phyloP scores from a whole-genome alignment of 2,113 vertebrate species.

The Columba janthina region DNA sequence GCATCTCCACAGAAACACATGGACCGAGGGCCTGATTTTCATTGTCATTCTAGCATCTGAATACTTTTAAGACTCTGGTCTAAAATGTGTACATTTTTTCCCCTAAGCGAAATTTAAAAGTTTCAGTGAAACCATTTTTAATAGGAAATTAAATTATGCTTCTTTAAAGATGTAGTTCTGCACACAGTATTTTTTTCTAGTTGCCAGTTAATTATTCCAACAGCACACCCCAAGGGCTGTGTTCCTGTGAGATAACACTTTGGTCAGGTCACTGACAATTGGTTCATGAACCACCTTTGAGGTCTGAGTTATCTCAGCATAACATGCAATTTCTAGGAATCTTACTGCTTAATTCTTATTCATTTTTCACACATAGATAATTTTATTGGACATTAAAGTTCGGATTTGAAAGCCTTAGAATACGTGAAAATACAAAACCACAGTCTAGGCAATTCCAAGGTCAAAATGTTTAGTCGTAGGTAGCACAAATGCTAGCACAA shows the following conservation, averaged over 20 bases:
- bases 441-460: neutral
- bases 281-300: neutral
- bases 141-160: neutral
- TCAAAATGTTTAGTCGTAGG: neutral
- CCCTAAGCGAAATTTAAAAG: neutral
- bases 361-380: neutral
- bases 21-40: neutral
- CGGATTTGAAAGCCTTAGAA: neutral
- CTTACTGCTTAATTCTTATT: neutral
- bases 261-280: neutral
- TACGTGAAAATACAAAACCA: neutral
- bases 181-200: neutral
- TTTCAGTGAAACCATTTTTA: neutral
- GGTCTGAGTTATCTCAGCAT: neutral
- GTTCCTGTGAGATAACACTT: neutral
- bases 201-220: neutral
- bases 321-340: neutral
- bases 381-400: neutral
- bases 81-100: neutral
- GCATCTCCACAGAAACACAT: neutral
- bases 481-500: neutral
- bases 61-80: neutral
- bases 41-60: neutral
- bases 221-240: neutral
- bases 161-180: neutral